Percentiles rank a stretch among this genome's conserved stretches.
These are phyloP conservation scores for Drosophila infuscata DNA, from an alignment of 2,888 invertebrate genomes.

Conservation along the genomic window DNA sequence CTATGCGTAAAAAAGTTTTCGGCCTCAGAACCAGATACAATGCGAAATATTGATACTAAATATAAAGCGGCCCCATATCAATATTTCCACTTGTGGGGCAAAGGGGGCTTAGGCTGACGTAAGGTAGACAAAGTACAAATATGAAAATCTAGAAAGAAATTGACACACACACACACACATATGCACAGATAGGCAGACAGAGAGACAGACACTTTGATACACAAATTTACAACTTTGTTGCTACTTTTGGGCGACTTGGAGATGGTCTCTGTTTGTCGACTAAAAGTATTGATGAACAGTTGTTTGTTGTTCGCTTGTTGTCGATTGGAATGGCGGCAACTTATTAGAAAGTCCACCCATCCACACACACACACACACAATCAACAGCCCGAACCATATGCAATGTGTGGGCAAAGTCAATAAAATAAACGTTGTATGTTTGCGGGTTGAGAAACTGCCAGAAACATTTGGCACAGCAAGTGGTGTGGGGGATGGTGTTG, in stretches of 20 bases:
- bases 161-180: slow-evolving; percentile 18
- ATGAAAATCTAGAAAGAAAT: slow-evolving; percentile 61
- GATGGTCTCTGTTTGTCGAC: slow-evolving; percentile 60
- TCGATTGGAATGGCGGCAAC: slow-evolving; percentile 65
- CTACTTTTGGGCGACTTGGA: slow-evolving; percentile 42
- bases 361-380: slow-evolving; percentile 35
- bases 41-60: slow-evolving; percentile 75
- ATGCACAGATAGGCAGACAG: slow-evolving; percentile 25
- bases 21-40: slow-evolving; percentile 58
- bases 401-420: slow-evolving; percentile 69
- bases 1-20: slow-evolving; percentile 22
- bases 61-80: slow-evolving; percentile 44
- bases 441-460: slow-evolving; percentile 42
- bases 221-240: slow-evolving; percentile 77
- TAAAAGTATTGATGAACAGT: slow-evolving; percentile 78
- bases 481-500: background rate
- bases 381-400: slow-evolving; percentile 49
- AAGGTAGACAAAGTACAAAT: slow-evolving; percentile 72
- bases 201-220: slow-evolving; percentile 66
- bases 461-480: slow-evolving; percentile 1
- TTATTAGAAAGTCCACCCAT: slow-evolving; percentile 71
- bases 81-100: slow-evolving; percentile 10
- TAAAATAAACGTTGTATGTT: slow-evolving; percentile 78
- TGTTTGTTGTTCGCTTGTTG: slow-evolving; percentile 71
- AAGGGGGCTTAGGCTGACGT: slow-evolving; percentile 13